Evolutionary conservation across 1,140 invertebrate genomes (phyloP), one percentile per base, ranked within the genome.

Genomic region (Limonius californicus): DNA sequence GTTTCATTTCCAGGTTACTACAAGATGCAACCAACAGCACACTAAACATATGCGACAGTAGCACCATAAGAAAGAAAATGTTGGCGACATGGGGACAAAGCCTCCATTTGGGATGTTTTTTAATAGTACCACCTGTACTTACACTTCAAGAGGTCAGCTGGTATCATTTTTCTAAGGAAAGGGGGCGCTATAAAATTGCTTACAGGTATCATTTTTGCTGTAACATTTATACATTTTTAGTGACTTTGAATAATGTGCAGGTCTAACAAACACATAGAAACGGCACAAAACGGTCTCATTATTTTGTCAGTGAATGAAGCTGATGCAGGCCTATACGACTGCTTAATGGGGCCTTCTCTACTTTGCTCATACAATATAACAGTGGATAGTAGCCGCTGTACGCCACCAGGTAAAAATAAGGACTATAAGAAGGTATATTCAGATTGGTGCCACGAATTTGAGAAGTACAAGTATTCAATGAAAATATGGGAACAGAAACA

Each of bases 401-500:
- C 90, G 45, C 89, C 91, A 14, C 92, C 91, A 1, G 87, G 89
- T 58, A 92, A 94, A 72, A 89, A 89, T 59, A 91, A 93, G 68
- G 92, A 95, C 76, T 96, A 95, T 78, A 91, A 94, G 76, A 95
- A 95, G 81, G 92, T 96, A 60, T 97, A 97, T 77, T 94, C 93
- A 21, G 93, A 96, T 76, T 97, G 94, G 94, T 96, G 94, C 79
- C 91, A 95, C 76, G 93, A 96, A 76, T 96, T 97, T 77, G 92
- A 96, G 77, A 96, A 95, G 76, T 97, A 96, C 76, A 96, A 97
- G 80, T 88, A 87, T 47, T 92, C 92, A 12, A 94, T 95, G 92
- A 95, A 95, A 74, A 89, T 86, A 42, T 97, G 94, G 94, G 92
- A 96, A 78, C 84, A 87, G 73, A 95, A 93, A 76, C 92, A 96